Evolutionary conservation across 2,888 invertebrate genomes (phyloP), one percentile per base, ranked within the genome.

Genomic region (Geotrupes spiniger): DNA sequence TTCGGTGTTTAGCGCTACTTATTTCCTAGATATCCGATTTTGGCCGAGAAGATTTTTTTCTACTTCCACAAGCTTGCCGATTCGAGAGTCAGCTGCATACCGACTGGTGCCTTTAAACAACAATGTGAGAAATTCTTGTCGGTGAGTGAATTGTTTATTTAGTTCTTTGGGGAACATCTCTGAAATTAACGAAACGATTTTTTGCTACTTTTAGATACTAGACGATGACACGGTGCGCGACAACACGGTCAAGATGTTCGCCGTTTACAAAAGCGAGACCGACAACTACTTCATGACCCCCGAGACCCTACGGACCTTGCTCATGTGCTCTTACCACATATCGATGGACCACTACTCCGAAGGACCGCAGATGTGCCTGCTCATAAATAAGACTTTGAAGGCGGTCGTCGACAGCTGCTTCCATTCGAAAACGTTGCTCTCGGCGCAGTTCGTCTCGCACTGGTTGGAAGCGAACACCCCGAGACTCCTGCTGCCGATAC

Each of bases 381-480:
- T 82, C 72, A 84, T 87, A 52, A 82, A 85, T 65, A 81, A 82
- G 58, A 88, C 89, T 1, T 73, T 91, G 41, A 75, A 82, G 38
- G 80, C 89, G 1, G 86, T 90, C 26, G 81, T 86, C 41, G 81
- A 82, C 59, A 86, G 90, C 11, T 91, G 91, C 67, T 92, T 90
- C 74, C 88, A 90, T 69, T 83, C 83, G 17, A 89, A 89, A 70
- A 81, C 82, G 50, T 76, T 78, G 38, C 79, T 92, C 57, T 88
- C 88, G 41, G 76, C 83, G 14, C 85, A 85, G 49, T 92, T 82
- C 67, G 84, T 91, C 49, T 82, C 84, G 42, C 88, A 90, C 66
- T 92, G 92, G 92, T 77, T 92, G 15, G 82, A 83, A 62, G 82
- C 85, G 54, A 85, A 92, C 74, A 84, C 87, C 51, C 88, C 87